phyloP scores from a whole-genome alignment of 1,140 invertebrate species.

The Eurytemora carolleeae region DNA sequence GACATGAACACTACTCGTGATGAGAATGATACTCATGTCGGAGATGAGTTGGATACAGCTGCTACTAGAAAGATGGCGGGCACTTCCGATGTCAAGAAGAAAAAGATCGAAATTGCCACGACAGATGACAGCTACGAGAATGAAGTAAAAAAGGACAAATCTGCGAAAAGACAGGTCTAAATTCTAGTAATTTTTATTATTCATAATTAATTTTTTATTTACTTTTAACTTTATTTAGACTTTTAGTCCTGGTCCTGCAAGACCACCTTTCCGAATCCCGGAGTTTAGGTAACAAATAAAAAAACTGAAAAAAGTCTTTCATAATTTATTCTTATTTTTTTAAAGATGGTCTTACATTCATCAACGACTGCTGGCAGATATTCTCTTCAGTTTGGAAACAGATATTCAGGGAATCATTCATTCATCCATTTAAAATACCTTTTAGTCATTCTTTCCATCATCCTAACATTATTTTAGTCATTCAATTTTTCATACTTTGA shows the following conservation, averaged over 20 bases:
- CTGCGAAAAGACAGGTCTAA: background rate
- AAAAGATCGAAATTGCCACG: slow-evolving; percentile 10
- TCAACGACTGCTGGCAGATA: slow-evolving; percentile 82
- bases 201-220: too few relatives aligned
- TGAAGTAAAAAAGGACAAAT: slow-evolving; percentile 12
- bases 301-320: too few relatives aligned
- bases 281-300: slow-evolving; percentile 45
- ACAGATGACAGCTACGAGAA: slow-evolving; percentile 6
- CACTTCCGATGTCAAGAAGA: slow-evolving; percentile 12
- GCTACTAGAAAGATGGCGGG: slow-evolving; percentile 22
- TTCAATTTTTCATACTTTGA: too few relatives aligned
- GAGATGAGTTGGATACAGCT: slow-evolving; percentile 35
- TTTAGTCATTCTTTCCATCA: too few relatives aligned
- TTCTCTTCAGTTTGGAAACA: slow-evolving; percentile 87
- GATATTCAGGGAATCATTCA: slow-evolving; percentile 60
- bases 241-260: slow-evolving; percentile 82
- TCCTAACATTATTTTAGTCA: too few relatives aligned
- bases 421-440: too few relatives aligned
- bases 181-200: too few relatives aligned
- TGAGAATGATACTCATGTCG: slow-evolving; percentile 26
- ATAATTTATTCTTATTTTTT: too few relatives aligned
- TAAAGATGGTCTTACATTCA: slow-evolving; percentile 94
- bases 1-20: slow-evolving; percentile 1
- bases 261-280: slow-evolving; percentile 92
- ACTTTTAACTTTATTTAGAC: slow-evolving; percentile 55